Conservation (phyloP, 2,888 invertebrate species). For the Danaus chrysippus region DNA sequence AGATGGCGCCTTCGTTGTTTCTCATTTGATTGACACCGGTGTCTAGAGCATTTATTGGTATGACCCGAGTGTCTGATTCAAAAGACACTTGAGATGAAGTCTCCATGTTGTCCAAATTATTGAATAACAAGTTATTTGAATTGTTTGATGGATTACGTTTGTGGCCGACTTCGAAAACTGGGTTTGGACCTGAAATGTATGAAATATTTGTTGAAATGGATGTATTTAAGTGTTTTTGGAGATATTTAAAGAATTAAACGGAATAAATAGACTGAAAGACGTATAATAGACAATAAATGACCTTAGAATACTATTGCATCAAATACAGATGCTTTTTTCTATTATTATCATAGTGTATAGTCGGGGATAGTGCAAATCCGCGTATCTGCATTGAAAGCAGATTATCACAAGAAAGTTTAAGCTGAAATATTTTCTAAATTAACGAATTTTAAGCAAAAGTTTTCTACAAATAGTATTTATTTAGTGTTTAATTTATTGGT, state of each 20-base stretch:
- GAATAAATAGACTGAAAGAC: neutral
- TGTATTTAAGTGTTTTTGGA: too few species aligned
- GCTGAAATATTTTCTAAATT: too few species aligned
- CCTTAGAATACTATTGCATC: conserved; percentile 20
- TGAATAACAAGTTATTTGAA: conserved; percentile 65
- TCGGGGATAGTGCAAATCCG: too few species aligned
- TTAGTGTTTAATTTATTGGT: too few species aligned
- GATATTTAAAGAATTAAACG: too few species aligned
- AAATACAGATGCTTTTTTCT: conserved; percentile 6
- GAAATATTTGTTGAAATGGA: neutral
- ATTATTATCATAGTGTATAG: too few species aligned
- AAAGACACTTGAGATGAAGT: conserved; percentile 54
- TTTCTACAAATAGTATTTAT: too few species aligned
- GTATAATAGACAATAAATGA: conserved; percentile 23
- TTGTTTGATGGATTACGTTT: conserved; percentile 61
- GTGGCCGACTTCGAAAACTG: conserved; percentile 47
- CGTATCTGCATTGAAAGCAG: too few species aligned
- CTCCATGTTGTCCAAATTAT: conserved; percentile 57
- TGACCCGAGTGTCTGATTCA: conserved; percentile 46
- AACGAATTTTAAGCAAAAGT: too few species aligned
- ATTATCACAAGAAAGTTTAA: too few species aligned
- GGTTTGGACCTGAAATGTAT: conserved; percentile 50
- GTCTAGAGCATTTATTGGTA: conserved; percentile 44
- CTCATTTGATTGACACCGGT: conserved; percentile 68
- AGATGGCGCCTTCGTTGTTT: conserved; percentile 69